These are phyloP conservation scores for Papilio polytes DNA, from an alignment of 1,140 invertebrate species.

Conservation along the genomic window DNA sequence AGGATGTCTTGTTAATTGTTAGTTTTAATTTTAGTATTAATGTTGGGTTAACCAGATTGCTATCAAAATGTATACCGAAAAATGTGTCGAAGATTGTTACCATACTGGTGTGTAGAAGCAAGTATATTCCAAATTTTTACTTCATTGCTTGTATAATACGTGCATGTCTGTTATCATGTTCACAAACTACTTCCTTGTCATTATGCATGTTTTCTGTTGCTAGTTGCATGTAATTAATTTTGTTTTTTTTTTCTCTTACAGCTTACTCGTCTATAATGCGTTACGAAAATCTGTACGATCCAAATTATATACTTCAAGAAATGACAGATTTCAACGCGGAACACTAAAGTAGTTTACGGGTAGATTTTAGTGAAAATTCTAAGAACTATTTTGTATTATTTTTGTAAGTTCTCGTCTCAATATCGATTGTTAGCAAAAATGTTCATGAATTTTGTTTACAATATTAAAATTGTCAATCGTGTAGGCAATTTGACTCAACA, in stretches of 20 bases:
- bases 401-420: not conserved
- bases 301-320: constrained; percentile 22
- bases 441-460: too few species aligned
- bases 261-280: constrained; percentile 18
- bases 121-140: constrained; percentile 43
- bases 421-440: too few species aligned
- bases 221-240: constrained; percentile 13
- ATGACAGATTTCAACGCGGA: constrained; percentile 34
- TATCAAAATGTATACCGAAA: not conserved
- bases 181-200: constrained; percentile 24
- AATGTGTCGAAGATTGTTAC: constrained; percentile 24
- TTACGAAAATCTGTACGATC: constrained; percentile 27
- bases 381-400: not conserved
- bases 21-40: not conserved
- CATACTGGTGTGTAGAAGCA: constrained; percentile 36
- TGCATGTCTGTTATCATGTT: constrained; percentile 30
- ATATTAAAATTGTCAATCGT: too few species aligned
- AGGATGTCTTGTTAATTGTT: not conserved
- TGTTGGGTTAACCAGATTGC: not conserved
- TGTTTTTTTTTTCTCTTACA: constrained; percentile 13
- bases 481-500: too few species aligned
- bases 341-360: not conserved
- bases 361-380: not conserved
- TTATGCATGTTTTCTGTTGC: constrained; percentile 32
- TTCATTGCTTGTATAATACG: constrained; percentile 20